Conservation (phyloP, 2,888 invertebrate genomes). For the Frankliniella intonsa region DNA sequence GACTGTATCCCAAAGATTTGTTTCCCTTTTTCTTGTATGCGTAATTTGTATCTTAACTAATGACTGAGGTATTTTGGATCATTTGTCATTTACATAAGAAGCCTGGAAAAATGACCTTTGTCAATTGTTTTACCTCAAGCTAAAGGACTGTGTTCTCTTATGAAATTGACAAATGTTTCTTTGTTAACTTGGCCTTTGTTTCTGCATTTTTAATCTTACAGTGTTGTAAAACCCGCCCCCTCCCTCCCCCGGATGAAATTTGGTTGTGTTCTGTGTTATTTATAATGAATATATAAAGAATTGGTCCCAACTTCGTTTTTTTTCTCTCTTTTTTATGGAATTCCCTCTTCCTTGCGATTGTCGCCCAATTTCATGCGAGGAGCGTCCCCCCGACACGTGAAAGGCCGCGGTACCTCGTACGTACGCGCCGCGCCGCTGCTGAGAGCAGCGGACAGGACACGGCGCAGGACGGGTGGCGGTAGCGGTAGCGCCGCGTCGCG, state of each 20-base stretch:
- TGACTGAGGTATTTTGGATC: background rate
- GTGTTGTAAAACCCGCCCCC: background rate
- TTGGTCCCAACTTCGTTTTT: background rate
- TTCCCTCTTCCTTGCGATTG: too few relatives aligned
- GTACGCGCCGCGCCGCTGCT: too few relatives aligned
- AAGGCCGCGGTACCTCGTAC: too few relatives aligned
- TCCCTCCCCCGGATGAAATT: background rate
- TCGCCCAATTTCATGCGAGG: too few relatives aligned
- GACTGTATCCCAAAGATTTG: constrained; percentile 20
- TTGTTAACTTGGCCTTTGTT: background rate
- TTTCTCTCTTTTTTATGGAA: background rate
- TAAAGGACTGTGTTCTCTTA: background rate
- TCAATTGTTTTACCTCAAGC: background rate
- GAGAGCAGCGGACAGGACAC: too few relatives aligned
- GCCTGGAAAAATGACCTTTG: background rate
- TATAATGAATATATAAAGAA: background rate
- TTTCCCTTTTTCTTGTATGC: background rate
- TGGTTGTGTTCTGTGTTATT: constrained; percentile 13
- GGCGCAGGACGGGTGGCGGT: too few relatives aligned
- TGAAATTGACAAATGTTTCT: constrained; percentile 7
- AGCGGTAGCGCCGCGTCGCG: too few relatives aligned
- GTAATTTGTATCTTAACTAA: background rate
- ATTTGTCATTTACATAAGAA: constrained; percentile 12
- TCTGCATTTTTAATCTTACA: background rate
- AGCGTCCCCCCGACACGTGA: too few relatives aligned